Evolutionary conservation across 53 echinoderm and acorn worm genomes (phyloP), one percentile per base, ranked within the genome.

Genomic region (Henricia sp.): DNA sequence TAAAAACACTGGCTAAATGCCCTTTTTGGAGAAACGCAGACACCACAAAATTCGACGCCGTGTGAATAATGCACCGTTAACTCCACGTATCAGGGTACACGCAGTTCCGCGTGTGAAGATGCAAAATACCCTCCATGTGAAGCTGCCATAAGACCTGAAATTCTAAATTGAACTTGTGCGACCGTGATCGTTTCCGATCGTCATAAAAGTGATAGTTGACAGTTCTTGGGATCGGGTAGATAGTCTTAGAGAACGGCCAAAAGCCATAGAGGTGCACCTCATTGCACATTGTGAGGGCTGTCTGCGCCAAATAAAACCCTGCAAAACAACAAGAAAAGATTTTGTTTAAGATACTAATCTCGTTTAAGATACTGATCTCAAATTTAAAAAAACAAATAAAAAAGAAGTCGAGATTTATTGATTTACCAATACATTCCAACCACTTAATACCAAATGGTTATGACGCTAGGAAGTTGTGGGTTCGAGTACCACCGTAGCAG

Each of bases 191-290:
- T 37, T 86, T 73, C 37, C 73, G 9, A 3, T 67, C 56, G 14
- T 86, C 86, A 64, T 27, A 80, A 50, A 80, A 80, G 50, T 80
- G 80, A 50, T 80, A 43, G 2, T 80, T 62, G 0, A 80, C 4
- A 2, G 21, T 4, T 64, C 63, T 62, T 2, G 80, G 80, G 35
- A 80, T 33, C 2, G 75, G 67, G 41, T 66, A 75, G 41, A 76
- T 42, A 16, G 86, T 29, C 16, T 48, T 63, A 2, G 86, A 54
- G 48, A 86, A 86, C 10, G 86, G 76, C 86, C 86, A 86, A 41
- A 86, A 86, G 28, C 86, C 86, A 38, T 28, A 86, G 6, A 86
- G 86, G 25, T 74, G 75, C 20, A 86, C 86, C 76, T 86, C 86
- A 6, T 86, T 76, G 67, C 86, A 86, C 55, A 86, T 39, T 27